Conservation (phyloP, 2,888 invertebrate genomes). For the Standfussiana lucernea region DNA sequence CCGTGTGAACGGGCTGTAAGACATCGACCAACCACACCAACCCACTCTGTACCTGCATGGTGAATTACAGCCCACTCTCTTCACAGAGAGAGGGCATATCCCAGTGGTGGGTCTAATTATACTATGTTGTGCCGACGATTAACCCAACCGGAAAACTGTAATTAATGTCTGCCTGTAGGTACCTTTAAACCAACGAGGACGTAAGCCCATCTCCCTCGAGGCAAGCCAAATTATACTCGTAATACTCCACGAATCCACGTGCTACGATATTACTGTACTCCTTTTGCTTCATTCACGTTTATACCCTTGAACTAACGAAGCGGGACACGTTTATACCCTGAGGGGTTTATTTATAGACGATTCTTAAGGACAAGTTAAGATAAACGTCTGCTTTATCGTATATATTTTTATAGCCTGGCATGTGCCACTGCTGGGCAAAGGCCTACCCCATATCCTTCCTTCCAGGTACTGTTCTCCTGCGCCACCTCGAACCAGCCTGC, state of each 20-base stretch:
- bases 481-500: too few species aligned
- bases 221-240: background rate
- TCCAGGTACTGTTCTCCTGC: too few species aligned
- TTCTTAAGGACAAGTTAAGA: background rate
- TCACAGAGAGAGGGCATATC: background rate
- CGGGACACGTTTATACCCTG: background rate
- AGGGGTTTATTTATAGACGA: background rate
- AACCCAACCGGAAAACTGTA: background rate
- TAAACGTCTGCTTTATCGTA: too few species aligned
- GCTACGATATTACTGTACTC: background rate
- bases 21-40: background rate
- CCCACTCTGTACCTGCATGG: too few species aligned
- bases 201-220: background rate
- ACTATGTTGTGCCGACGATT: background rate
- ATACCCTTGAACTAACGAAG: too few species aligned
- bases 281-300: background rate
- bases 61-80: background rate
- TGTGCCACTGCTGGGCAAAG: too few species aligned
- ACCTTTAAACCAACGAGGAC: background rate
- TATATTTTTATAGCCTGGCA: too few species aligned
- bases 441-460: too few species aligned
- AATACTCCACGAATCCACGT: background rate
- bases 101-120: background rate
- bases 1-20: too few species aligned
- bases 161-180: background rate